Percentiles rank a stretch among this genome's conserved stretches.
Conservation (phyloP, 2,113 vertebrate species). For the Dipodomys spectabilis region DNA sequence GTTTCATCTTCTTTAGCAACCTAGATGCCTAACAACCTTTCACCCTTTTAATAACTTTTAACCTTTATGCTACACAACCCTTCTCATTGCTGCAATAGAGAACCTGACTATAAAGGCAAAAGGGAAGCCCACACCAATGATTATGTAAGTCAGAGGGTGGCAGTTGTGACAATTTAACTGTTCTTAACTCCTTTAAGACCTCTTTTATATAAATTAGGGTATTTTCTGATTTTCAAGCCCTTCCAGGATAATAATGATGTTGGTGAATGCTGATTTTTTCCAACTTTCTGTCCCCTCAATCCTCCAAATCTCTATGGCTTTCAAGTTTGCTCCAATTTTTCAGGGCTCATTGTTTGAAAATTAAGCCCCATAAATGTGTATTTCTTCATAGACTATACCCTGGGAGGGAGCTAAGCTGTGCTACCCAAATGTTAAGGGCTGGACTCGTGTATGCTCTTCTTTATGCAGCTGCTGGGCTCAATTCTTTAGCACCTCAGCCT, state of each 20-base stretch:
- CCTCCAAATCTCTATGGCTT: background rate
- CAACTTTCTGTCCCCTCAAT: background rate
- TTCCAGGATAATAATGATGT: no score
- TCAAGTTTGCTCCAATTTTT: constrained; percentile 1
- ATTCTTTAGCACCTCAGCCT: constrained; percentile 94
- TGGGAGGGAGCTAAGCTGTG: constrained; percentile 53
- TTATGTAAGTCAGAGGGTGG: constrained; percentile 31
- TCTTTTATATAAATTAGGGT: constrained; percentile 37
- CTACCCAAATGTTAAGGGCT: constrained; percentile 86
- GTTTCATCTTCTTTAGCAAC: constrained; percentile 8
- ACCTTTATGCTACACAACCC: background rate
- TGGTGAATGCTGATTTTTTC: background rate
- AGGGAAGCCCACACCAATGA: constrained; percentile 6
- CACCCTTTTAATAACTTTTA: background rate
- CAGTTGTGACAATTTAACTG: constrained; percentile 36
- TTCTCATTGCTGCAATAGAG: constrained; percentile 10
- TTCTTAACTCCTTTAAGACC: constrained; percentile 46
- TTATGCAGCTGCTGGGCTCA: constrained; percentile 90
- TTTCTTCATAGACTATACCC: constrained; percentile 30
- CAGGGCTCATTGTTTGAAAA: constrained; percentile 41
- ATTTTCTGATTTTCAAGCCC: constrained; percentile 39
- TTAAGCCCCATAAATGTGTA: background rate
- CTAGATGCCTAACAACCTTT: background rate
- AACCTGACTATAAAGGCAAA: constrained; percentile 43
- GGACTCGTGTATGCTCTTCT: constrained; percentile 85